Evolutionary conservation across 2,888 invertebrate genomes (phyloP).

Genomic region (Leptogaster cylindrica): DNA sequence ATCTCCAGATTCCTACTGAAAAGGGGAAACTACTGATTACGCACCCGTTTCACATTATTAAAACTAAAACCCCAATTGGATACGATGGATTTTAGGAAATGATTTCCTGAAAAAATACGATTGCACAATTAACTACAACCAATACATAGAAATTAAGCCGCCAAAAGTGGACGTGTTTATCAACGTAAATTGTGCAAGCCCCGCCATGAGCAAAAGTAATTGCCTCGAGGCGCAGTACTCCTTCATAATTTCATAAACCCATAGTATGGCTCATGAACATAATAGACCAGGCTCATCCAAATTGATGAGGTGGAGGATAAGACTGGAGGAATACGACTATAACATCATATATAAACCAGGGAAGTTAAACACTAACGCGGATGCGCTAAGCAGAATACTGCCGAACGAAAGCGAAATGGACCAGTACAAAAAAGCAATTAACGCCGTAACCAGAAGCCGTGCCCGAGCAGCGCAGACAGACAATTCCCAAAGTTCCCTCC

Average conservation of each 20-base stretch:
- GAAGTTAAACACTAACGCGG: neutral
- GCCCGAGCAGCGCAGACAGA: neutral
- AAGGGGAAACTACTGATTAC: too few species aligned
- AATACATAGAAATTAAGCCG: neutral
- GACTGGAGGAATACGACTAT: neutral
- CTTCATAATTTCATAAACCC: neutral
- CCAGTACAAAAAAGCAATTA: neutral
- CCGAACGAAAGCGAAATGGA: neutral
- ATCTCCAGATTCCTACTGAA: too few species aligned
- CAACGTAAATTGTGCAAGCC: too few species aligned
- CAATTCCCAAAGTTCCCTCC: too few species aligned
- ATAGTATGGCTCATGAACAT: neutral
- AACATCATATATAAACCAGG: neutral
- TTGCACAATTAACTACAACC: neutral
- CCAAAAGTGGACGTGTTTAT: too few species aligned
- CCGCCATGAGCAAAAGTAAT: too few species aligned
- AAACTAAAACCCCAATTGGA: too few species aligned
- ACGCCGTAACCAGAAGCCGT: neutral
- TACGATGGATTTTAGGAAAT: too few species aligned
- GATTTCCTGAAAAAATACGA: neutral
- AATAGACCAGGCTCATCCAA: neutral
- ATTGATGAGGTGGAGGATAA: neutral
- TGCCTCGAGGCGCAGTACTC: too few species aligned
- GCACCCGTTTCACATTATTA: too few species aligned
- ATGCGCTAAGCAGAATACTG: neutral